Evolutionary conservation across 2,888 invertebrate species (phyloP).

Genomic region (Drosophila algonquin): DNA sequence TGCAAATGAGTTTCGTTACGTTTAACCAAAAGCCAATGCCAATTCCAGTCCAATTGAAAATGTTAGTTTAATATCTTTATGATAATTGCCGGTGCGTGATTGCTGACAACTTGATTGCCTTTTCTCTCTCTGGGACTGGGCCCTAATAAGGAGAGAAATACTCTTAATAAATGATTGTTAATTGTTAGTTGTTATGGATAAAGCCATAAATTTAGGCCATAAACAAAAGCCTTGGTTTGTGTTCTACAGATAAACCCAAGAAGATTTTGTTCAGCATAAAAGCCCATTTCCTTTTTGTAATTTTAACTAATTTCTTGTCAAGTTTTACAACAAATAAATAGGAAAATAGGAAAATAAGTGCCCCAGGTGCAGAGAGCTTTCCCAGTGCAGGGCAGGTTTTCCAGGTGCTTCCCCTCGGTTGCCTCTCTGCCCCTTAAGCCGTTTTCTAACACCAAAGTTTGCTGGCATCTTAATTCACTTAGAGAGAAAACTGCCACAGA

Average conservation of each 20-base stretch:
- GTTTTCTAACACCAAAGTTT: slow-evolving; percentile 57
- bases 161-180: slow-evolving; percentile 10
- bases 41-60: slow-evolving; percentile 26
- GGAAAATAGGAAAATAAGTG: slow-evolving; percentile 13
- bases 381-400: slow-evolving; percentile 7
- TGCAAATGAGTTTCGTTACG: slow-evolving; percentile 25
- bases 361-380: slow-evolving; percentile 5
- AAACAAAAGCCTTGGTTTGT: background rate
- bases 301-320: slow-evolving; percentile 25
- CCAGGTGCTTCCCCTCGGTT: background rate
- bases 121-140: background rate
- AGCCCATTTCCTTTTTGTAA: background rate
- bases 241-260: no score
- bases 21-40: slow-evolving; percentile 24
- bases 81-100: slow-evolving; percentile 35
- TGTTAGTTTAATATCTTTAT: slow-evolving; percentile 38
- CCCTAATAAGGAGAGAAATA: slow-evolving; percentile 11
- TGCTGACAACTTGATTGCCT: slow-evolving; percentile 43
- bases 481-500: slow-evolving; percentile 31
- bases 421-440: slow-evolving; percentile 43
- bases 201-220: background rate
- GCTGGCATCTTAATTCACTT: slow-evolving; percentile 55
- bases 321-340: slow-evolving; percentile 34
- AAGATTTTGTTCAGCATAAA: no score
- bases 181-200: background rate